Percentiles rank a stretch among this genome's conserved stretches.
Conservation (phyloP, 2,113 vertebrate species). For the Daboia siamensis region DNA sequence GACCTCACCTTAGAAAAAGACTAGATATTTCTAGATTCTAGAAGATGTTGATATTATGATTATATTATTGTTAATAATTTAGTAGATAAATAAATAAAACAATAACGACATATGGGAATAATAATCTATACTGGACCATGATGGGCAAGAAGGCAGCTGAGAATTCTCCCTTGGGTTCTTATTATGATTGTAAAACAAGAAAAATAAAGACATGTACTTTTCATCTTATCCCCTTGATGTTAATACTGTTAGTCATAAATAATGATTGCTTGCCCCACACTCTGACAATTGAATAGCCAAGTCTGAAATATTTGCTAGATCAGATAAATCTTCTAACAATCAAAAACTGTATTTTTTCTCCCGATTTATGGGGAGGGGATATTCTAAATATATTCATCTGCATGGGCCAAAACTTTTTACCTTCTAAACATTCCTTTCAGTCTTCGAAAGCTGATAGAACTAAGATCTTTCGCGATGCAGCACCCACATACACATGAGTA, state of each 20-base stretch:
- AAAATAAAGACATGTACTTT: neutral
- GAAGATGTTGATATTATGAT: neutral
- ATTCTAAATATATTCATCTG: neutral
- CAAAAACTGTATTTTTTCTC: neutral
- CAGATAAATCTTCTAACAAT: neutral
- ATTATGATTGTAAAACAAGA: neutral
- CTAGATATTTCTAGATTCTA: neutral
- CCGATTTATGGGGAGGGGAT: neutral
- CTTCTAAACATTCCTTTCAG: neutral
- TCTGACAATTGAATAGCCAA: neutral
- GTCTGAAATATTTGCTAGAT: neutral
- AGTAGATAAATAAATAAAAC: neutral
- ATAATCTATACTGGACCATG: neutral
- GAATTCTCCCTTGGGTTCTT: neutral
- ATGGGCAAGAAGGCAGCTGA: neutral
- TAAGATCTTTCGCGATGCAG: neutral
- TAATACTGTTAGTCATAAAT: neutral
- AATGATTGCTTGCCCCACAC: neutral
- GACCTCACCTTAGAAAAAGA: neutral
- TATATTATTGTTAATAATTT: neutral
- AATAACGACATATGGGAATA: neutral
- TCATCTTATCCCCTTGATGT: neutral
- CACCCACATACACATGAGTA: neutral
- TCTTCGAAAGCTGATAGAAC: neutral
- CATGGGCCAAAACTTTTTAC: neutral